Evolutionary conservation across 2,888 invertebrate species (phyloP).

Genomic region (Bhutanitis thaidina): DNA sequence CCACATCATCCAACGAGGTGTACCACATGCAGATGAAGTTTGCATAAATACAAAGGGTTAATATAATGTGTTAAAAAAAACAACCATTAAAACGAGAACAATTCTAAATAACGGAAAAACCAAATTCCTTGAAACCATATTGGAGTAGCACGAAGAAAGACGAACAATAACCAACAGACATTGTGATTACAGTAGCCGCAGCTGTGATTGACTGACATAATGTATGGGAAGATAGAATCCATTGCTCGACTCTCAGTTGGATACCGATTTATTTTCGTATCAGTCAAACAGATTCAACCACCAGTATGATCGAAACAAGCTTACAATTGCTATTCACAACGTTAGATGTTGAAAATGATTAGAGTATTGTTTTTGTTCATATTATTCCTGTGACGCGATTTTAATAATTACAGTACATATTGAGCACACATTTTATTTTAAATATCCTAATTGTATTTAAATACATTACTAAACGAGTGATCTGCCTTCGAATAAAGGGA

Average conservation of each 20-base stretch:
- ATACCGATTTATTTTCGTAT: slow-evolving; percentile 28
- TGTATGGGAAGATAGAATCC: slow-evolving; percentile 16
- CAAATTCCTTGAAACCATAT: slow-evolving; percentile 13
- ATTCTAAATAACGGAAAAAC: slow-evolving; percentile 9
- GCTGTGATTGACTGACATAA: slow-evolving; percentile 27
- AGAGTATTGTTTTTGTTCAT: no score
- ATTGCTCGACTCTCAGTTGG: slow-evolving; percentile 23
- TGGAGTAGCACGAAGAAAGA: slow-evolving; percentile 13
- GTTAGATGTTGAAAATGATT: no score
- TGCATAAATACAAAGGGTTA: no score
- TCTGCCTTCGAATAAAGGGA: no score
- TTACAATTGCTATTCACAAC: slow-evolving; percentile 9
- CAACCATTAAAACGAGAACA: not conserved
- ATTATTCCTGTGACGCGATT: no score
- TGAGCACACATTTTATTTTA: no score
- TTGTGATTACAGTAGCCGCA: slow-evolving; percentile 13
- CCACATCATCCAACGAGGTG: no score
- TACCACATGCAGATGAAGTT: no score
- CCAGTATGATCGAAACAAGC: slow-evolving; percentile 28
- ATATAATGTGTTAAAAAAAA: not conserved
- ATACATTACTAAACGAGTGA: no score
- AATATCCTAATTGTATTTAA: no score
- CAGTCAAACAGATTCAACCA: slow-evolving; percentile 25
- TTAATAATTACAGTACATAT: no score
- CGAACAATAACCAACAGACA: slow-evolving; percentile 15